Percentiles rank a stretch among this genome's conserved stretches.
Evolutionary conservation across 2,113 vertebrate species (phyloP).

Genomic region (Rhipidura dahli): DNA sequence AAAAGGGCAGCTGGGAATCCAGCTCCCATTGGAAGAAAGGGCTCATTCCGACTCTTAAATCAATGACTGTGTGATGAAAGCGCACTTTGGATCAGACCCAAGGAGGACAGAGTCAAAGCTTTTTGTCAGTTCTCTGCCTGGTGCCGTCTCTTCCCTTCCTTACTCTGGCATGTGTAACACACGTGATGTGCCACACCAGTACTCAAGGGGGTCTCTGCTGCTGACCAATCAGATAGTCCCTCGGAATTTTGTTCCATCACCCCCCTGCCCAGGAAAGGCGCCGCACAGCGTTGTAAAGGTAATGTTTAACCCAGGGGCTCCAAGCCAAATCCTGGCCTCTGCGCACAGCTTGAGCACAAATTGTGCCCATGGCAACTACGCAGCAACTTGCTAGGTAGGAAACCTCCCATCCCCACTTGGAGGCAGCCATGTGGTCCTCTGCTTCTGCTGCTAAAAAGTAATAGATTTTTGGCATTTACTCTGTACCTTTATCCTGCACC

Average conservation of each 20-base stretch:
- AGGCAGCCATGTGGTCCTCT: slow-evolving; percentile 18
- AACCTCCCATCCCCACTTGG: slow-evolving; percentile 23
- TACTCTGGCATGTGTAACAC: neutral
- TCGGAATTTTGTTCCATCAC: neutral
- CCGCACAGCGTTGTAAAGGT: neutral
- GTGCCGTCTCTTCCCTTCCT: neutral
- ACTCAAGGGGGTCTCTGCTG: neutral
- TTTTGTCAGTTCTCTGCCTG: neutral
- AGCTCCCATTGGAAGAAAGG: slow-evolving; percentile 19
- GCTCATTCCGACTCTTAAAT: slow-evolving; percentile 26
- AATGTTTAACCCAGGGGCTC: slow-evolving; percentile 39
- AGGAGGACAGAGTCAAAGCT: slow-evolving; percentile 2
- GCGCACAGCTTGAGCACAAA: slow-evolving; percentile 31
- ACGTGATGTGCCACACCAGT: rapidly evolving
- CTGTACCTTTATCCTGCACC: neutral
- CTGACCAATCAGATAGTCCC: neutral
- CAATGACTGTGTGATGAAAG: slow-evolving; percentile 48
- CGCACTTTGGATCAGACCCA: slow-evolving; percentile 39
- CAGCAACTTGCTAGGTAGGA: neutral
- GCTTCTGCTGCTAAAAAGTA: slow-evolving; percentile 40
- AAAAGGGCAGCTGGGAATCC: slow-evolving; percentile 33
- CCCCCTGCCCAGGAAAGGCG: neutral
- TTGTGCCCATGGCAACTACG: slow-evolving; percentile 52
- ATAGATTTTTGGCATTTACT: neutral
- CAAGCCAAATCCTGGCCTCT: slow-evolving; percentile 44